A percentile compares a stretch with the other conserved stretches of the same genome.
These are phyloP conservation scores for Lytechinus variegatus DNA, from an alignment of 35 echinoderm and acorn worm genomes.

Conservation along the genomic window DNA sequence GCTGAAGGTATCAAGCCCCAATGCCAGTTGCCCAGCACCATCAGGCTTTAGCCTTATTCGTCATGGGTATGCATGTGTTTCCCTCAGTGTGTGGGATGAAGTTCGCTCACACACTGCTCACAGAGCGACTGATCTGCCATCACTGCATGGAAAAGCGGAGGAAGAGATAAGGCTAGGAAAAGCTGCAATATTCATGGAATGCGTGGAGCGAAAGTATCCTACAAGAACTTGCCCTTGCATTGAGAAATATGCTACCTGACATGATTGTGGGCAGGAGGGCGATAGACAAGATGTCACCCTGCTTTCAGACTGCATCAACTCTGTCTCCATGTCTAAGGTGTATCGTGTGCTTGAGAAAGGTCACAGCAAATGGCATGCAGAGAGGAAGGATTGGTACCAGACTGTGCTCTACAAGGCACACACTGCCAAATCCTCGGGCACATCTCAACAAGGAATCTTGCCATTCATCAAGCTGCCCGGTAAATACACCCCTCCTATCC, in stretches of 20 bases:
- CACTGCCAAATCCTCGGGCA: not conserved
- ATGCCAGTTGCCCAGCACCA: not conserved
- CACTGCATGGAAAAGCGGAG: no score
- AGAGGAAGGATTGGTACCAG: no score
- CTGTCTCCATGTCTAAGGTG: conserved; percentile 69
- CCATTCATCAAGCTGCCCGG: not conserved
- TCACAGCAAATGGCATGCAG: not conserved
- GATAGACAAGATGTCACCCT: not conserved
- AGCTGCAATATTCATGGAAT: conserved; percentile 61
- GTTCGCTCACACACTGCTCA: not conserved
- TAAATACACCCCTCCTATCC: not conserved
- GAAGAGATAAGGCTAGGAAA: not conserved
- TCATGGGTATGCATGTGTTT: not conserved
- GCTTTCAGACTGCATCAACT: not conserved
- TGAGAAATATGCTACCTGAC: conserved; percentile 60
- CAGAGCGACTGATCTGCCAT: conserved; percentile 35
- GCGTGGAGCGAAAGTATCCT: conserved; percentile 57
- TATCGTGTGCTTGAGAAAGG: not conserved
- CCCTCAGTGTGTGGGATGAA: conserved; percentile 29
- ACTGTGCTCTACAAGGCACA: not conserved
- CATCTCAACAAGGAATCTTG: not conserved
- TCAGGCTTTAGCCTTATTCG: not conserved
- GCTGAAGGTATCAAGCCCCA: conserved; percentile 27
- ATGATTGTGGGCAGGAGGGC: conserved; percentile 16
- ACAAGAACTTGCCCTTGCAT: conserved; percentile 40